These are phyloP conservation scores for Diloba caeruleocephala DNA, from an alignment of 2,888 invertebrate species.

Conservation along the genomic window DNA sequence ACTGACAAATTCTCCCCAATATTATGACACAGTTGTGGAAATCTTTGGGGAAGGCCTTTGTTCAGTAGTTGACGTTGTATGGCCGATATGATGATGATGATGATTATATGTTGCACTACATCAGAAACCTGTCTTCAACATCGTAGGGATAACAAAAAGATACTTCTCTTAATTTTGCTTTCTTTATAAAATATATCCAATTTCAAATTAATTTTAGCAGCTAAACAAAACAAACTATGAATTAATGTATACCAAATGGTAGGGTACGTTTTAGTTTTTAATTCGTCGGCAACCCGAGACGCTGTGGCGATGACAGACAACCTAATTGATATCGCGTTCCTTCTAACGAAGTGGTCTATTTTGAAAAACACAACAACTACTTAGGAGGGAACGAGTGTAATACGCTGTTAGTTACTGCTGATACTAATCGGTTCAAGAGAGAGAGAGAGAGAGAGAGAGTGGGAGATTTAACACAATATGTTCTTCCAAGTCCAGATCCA, in stretches of 20 bases:
- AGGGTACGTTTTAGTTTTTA: slow-evolving; percentile 61
- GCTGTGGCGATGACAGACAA: slow-evolving; percentile 71
- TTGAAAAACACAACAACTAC: slow-evolving; percentile 56
- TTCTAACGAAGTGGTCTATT: slow-evolving; percentile 76
- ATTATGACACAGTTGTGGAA: too few species aligned
- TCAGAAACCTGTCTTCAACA: too few species aligned
- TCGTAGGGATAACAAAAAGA: slow-evolving; percentile 31
- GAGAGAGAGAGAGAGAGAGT: too few species aligned
- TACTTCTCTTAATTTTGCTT: slow-evolving; percentile 27
- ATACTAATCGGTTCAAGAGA: slow-evolving; percentile 12
- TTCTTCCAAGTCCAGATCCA: not conserved
- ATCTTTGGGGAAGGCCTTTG: too few species aligned
- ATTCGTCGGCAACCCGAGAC: slow-evolving; percentile 72
- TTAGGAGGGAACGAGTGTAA: slow-evolving; percentile 38
- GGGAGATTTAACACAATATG: slow-evolving; percentile 7
- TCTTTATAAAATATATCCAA: slow-evolving; percentile 38
- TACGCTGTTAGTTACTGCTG: slow-evolving; percentile 24
- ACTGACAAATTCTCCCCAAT: too few species aligned
- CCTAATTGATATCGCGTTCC: slow-evolving; percentile 85
- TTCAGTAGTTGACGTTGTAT: too few species aligned
- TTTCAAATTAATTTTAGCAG: slow-evolving; percentile 60
- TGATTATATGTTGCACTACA: too few species aligned
- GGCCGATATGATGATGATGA: too few species aligned
- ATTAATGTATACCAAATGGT: slow-evolving; percentile 65
- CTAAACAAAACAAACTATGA: slow-evolving; percentile 61